Evolutionary conservation across 2,888 invertebrate species (phyloP).

Genomic region (Zelleria hepariella): DNA sequence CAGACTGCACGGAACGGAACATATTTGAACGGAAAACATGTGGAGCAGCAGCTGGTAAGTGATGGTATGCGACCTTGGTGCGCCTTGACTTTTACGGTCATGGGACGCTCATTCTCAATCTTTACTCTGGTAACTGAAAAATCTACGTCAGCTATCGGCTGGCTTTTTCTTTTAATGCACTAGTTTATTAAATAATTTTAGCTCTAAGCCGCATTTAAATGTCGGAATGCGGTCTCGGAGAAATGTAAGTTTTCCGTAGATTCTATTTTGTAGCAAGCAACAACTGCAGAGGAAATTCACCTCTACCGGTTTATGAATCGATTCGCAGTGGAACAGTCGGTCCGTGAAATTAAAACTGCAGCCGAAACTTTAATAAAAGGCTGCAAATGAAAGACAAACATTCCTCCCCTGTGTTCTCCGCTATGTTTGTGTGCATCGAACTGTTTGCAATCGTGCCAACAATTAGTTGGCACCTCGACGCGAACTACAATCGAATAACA

Average conservation of each 20-base stretch:
- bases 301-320: neutral
- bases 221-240: too few relatives aligned
- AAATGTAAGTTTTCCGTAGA: neutral
- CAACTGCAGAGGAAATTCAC: neutral
- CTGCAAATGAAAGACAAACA: neutral
- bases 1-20: too few relatives aligned
- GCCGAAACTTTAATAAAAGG: neutral
- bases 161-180: too few relatives aligned
- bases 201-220: too few relatives aligned
- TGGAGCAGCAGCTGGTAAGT: too few relatives aligned
- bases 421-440: neutral
- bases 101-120: neutral
- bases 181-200: too few relatives aligned
- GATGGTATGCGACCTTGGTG: constrained; percentile 11
- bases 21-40: too few relatives aligned
- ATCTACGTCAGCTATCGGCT: too few relatives aligned
- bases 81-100: neutral
- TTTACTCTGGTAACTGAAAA: constrained; percentile 15
- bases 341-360: neutral
- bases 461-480: neutral
- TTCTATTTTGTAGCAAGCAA: neutral
- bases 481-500: too few relatives aligned
- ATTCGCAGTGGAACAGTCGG: neutral
- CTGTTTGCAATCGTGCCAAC: neutral
- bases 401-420: neutral